Evolutionary conservation across 1,140 invertebrate species (phyloP).

Genomic region (Anastrepha obliqua): DNA sequence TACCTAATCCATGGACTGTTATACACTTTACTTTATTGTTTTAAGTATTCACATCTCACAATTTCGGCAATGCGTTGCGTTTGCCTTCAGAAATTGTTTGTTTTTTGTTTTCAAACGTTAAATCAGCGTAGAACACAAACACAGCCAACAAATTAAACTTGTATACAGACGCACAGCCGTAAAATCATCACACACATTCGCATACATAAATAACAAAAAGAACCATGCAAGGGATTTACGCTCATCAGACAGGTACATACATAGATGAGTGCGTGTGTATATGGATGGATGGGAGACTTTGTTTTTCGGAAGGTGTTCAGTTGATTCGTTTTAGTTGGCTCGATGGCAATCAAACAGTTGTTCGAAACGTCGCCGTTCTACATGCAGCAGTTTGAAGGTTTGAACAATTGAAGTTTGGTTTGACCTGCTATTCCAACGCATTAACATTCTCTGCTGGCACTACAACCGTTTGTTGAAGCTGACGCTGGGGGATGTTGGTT

Average conservation of each 20-base stretch:
- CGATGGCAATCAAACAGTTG: background rate
- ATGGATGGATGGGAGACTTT: background rate
- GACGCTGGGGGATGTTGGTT: background rate
- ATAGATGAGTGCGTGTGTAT: background rate
- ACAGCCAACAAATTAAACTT: constrained; percentile 11
- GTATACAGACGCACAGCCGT: background rate
- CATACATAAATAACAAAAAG: background rate
- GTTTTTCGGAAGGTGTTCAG: background rate
- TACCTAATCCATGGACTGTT: too few relatives aligned
- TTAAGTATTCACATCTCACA: too few relatives aligned
- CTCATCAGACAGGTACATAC: background rate
- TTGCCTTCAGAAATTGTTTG: background rate
- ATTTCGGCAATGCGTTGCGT: too few relatives aligned
- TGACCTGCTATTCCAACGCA: background rate
- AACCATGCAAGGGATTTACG: background rate
- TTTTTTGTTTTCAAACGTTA: background rate
- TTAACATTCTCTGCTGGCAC: too few relatives aligned
- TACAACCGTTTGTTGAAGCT: background rate
- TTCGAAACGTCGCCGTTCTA: background rate
- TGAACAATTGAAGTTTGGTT: background rate
- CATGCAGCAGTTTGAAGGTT: constrained; percentile 23
- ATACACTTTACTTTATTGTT: too few relatives aligned
- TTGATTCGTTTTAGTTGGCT: background rate
- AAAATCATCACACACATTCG: background rate
- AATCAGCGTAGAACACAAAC: constrained; percentile 11